Evolutionary conservation across 1,140 invertebrate genomes (phyloP).

Genomic region (Colletes gigas): DNA sequence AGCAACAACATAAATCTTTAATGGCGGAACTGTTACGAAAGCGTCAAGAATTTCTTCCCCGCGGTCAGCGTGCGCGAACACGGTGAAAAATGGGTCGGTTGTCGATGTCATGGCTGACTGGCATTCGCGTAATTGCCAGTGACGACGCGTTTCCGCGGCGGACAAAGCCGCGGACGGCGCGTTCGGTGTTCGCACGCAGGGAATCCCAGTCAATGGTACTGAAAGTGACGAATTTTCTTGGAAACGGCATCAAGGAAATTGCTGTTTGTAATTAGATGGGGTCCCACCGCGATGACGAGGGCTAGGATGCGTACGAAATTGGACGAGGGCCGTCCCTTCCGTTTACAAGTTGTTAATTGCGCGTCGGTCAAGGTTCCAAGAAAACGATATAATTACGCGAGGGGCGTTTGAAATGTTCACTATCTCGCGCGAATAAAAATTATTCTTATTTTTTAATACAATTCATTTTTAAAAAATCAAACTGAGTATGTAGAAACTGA

Average conservation of each 20-base stretch:
- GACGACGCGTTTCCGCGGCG: constrained; percentile 58
- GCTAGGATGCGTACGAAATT: constrained; percentile 49
- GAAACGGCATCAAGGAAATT: constrained; percentile 53
- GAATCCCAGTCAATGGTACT: neutral
- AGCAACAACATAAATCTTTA: constrained; percentile 23
- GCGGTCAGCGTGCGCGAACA: neutral
- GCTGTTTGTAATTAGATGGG: constrained; percentile 34
- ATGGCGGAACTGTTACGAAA: constrained; percentile 30
- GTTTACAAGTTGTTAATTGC: constrained; percentile 5
- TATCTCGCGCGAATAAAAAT: neutral
- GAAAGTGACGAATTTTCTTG: constrained; percentile 47
- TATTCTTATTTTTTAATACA: neutral
- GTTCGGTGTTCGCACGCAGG: constrained; percentile 11
- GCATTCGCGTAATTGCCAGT: constrained; percentile 53
- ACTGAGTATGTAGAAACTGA: too few relatives aligned
- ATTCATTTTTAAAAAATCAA: too few relatives aligned
- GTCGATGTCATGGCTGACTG: constrained; percentile 58
- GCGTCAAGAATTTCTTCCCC: constrained; percentile 47
- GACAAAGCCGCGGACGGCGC: constrained; percentile 29
- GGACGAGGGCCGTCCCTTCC: constrained; percentile 9
- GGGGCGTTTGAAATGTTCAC: neutral
- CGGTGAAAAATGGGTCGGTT: constrained; percentile 50
- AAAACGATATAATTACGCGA: neutral
- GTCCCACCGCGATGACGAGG: neutral
- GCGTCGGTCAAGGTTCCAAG: neutral